These are phyloP conservation scores for Eptesicus fuscus DNA, from an alignment of 2,113 vertebrate species.

Conservation along the genomic window DNA sequence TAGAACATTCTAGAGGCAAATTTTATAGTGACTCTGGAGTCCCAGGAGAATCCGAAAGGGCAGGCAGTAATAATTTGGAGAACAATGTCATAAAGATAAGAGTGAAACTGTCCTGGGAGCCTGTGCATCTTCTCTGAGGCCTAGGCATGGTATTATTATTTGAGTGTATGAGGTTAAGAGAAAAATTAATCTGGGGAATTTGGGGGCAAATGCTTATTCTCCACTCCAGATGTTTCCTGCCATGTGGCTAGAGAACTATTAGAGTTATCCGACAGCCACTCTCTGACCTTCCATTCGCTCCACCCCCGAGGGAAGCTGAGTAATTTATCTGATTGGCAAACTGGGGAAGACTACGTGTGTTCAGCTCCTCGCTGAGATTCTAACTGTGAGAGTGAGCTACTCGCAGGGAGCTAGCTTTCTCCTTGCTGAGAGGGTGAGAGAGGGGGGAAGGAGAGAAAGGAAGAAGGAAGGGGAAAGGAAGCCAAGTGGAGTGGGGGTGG, in stretches of 20 bases:
- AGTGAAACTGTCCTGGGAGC: background rate
- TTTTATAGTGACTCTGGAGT: background rate
- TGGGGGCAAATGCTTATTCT: background rate
- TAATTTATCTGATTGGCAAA: background rate
- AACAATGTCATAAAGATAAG: background rate
- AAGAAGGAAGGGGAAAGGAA: background rate
- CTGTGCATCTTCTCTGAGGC: background rate
- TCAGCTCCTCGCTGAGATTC: background rate
- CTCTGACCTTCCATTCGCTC: background rate
- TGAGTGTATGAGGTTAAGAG: background rate
- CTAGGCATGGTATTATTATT: background rate
- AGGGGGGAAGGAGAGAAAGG: background rate
- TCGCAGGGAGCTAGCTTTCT: background rate
- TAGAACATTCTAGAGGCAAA: background rate
- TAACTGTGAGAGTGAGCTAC: background rate
- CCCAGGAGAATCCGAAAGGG: background rate
- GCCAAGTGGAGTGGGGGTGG: rapidly evolving
- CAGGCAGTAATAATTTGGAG: background rate
- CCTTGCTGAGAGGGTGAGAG: background rate
- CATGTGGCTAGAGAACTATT: background rate
- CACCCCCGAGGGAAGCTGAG: background rate
- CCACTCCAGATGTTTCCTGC: background rate
- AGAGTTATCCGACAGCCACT: background rate
- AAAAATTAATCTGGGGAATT: background rate
- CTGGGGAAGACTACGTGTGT: background rate